Evolutionary conservation across 92 coral and sea anemone species (phyloP).

Genomic region (Zoanthus sansibaricus): DNA sequence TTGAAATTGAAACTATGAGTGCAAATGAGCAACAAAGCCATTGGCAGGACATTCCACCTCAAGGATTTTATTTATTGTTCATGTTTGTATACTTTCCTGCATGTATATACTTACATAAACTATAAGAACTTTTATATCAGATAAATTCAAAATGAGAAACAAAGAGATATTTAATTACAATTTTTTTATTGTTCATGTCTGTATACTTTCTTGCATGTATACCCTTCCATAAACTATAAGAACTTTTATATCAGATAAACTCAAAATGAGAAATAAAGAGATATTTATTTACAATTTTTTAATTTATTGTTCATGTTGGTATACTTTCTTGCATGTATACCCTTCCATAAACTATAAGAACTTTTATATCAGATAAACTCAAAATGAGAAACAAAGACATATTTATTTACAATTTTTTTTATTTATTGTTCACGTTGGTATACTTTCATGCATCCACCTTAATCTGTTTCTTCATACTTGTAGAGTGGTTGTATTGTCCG

Average conservation of each 20-base stretch:
- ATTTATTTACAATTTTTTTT: neutral
- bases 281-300: conserved; percentile 28
- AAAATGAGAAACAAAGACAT: neutral
- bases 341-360: conserved; percentile 13
- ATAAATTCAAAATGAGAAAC: too few species aligned
- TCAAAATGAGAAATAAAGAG: conserved; percentile 33
- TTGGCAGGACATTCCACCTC: conserved; percentile 8
- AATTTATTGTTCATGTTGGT: conserved; percentile 35
- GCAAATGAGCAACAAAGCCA: conserved; percentile 12
- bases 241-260: conserved; percentile 58
- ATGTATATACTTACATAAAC: conserved; percentile 23
- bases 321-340: conserved; percentile 33
- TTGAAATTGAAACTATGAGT: conserved; percentile 51
- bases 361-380: conserved; percentile 10
- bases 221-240: too few species aligned
- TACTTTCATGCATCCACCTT: neutral
- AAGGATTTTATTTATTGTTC: too few species aligned
- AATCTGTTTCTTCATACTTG: too few species aligned
- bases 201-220: too few species aligned
- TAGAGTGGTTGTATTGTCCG: too few species aligned
- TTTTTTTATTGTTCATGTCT: too few species aligned
- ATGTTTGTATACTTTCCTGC: too few species aligned
- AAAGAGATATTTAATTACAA: too few species aligned
- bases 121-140: too few species aligned
- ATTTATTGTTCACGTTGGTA: neutral